These are phyloP conservation scores for Podocnemis expansa DNA, from an alignment of 2,113 vertebrate species.

Conservation along the genomic window DNA sequence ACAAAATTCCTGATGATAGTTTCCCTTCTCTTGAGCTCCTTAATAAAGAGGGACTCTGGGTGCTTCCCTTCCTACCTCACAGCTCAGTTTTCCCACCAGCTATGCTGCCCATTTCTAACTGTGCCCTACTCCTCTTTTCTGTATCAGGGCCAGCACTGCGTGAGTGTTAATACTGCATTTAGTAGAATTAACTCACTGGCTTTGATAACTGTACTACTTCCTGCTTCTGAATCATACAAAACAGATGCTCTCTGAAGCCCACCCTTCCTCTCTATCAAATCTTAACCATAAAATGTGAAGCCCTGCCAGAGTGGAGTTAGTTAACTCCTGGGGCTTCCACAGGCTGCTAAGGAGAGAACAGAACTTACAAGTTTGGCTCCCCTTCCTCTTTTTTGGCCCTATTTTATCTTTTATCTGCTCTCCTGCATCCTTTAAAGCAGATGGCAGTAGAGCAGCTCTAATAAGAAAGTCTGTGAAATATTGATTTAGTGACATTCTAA, in stretches of 20 bases:
- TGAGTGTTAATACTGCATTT: constrained; percentile 16
- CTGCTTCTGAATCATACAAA: background rate
- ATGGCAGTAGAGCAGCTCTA: background rate
- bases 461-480: background rate
- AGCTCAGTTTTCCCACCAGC: constrained; percentile 19
- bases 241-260: constrained; percentile 8
- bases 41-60: background rate
- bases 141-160: constrained; percentile 34
- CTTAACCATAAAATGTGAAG: constrained; percentile 8
- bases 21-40: background rate
- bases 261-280: constrained; percentile 11
- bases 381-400: background rate
- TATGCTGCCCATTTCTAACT: constrained; percentile 24
- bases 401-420: background rate
- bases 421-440: background rate
- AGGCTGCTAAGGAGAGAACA: background rate
- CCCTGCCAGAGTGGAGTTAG: background rate
- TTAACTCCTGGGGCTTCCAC: background rate
- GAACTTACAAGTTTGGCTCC: background rate
- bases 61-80: constrained; percentile 4
- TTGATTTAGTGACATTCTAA: background rate
- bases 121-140: background rate
- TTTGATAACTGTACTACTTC: constrained; percentile 4
- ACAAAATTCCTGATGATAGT: background rate
- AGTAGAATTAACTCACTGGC: background rate